Evolutionary conservation across 2,888 invertebrate species (phyloP), one percentile per base, ranked within the genome.

Genomic region (Brenthis hecate): DNA sequence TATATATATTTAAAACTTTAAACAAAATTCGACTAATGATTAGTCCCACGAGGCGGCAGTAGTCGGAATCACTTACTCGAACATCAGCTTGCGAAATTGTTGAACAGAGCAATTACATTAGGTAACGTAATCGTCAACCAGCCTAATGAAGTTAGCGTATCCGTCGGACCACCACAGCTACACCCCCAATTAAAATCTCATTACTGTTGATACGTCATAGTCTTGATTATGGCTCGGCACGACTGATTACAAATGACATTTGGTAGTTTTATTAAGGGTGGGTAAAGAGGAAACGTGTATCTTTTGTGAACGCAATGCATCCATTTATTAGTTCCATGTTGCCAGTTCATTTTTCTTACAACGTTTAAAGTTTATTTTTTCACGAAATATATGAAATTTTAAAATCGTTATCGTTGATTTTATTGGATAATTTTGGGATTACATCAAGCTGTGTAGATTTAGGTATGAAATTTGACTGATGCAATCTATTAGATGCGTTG

Each of bases 161-260:
- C 87, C 83, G 85, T 74, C 83, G 82, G 86, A 86, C 89, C 85
- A 80, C 78, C 76, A 80, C 75, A 78, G 76, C 78, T 77, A 80
- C 83, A 80, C 83, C 88, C 86, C 88, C 91, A 92, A 92, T 92
- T 92, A 92, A 92, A 92, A 84, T 89, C 89, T 88, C 92, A 88
- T 92, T 90, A 92, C 77, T 85, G 77, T 72, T 76, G 80, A 81
- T 78, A 82, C 76, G 76, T 76, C 74, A 74, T 77, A 77, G 78
- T 78, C 76, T 73, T 76, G 73, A 72, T 74, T 75, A 73, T 74
- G 68, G 63, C 64, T 56, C 60, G 70, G 74, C 73, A 71, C 72
- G 71, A 70, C 71, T 76, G 68, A 74, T 74, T 74, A 71, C 73
- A 69, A 71, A 68, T 70, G 71, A 57, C 67, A 66, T 57, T 64